Evolutionary conservation across 53 echinoderm and acorn worm genomes (phyloP).

Genomic region (Temnopleurus reevesii): DNA sequence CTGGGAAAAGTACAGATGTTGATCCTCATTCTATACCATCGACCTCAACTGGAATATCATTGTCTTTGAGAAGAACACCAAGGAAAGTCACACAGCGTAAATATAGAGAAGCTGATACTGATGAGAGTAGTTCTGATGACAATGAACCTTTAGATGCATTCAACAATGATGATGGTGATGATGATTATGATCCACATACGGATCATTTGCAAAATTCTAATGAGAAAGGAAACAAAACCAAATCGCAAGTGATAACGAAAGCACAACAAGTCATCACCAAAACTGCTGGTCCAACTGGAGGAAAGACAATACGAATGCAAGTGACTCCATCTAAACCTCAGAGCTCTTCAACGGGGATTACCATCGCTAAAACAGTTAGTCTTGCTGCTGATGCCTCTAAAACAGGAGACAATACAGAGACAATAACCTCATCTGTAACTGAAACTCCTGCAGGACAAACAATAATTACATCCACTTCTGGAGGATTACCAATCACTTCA

Average conservation of each 20-base stretch:
- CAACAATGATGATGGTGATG: slow-evolving; percentile 25
- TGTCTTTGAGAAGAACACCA: slow-evolving; percentile 16
- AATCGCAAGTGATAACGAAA: background rate
- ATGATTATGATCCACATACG: slow-evolving; percentile 21
- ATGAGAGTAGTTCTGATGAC: slow-evolving; percentile 13
- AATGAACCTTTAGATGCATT: background rate
- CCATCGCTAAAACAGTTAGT: background rate
- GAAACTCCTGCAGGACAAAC: background rate
- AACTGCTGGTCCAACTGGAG: background rate
- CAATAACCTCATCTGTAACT: background rate
- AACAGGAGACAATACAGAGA: too few species aligned
- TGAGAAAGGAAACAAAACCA: background rate
- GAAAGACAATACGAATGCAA: background rate
- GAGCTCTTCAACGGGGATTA: background rate
- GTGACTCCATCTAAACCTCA: background rate
- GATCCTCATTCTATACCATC: background rate
- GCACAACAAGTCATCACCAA: background rate
- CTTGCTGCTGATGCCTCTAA: background rate
- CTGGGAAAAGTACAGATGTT: too few species aligned
- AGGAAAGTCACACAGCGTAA: slow-evolving; percentile 9
- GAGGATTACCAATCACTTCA: too few species aligned
- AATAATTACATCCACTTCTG: background rate
- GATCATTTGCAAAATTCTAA: background rate
- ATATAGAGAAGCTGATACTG: slow-evolving; percentile 1
- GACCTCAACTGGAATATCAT: background rate